Evolutionary conservation across 2,113 vertebrate genomes (phyloP).

Genomic region (Leptodactylus fuscus): DNA sequence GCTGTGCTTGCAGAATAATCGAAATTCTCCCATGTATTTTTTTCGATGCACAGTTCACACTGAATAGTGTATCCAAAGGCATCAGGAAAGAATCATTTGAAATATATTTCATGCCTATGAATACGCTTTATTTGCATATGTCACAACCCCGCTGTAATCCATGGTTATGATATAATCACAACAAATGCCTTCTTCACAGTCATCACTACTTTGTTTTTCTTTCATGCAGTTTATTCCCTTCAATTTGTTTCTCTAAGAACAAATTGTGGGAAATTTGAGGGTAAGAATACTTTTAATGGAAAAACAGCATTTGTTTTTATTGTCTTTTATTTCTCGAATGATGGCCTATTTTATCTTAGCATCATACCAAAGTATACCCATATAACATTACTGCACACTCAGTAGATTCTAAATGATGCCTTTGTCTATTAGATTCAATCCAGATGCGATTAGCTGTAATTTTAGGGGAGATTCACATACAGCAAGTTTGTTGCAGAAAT

Average conservation of each 20-base stretch:
- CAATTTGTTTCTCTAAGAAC: slow-evolving; percentile 32
- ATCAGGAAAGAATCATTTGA: slow-evolving; percentile 54
- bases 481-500: no score
- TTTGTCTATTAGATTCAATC: background rate
- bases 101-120: slow-evolving; percentile 54
- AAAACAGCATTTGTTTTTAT: slow-evolving; percentile 21
- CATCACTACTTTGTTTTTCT: slow-evolving; percentile 31
- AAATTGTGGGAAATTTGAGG: slow-evolving; percentile 3
- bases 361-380: background rate
- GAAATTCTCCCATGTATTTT: slow-evolving; percentile 70
- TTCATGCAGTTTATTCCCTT: slow-evolving; percentile 20
- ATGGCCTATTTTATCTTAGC: background rate
- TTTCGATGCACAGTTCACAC: slow-evolving; percentile 69
- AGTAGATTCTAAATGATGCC: background rate
- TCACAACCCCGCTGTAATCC: slow-evolving; percentile 27
- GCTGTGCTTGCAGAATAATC: slow-evolving; percentile 73
- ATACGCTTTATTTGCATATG: background rate
- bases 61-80: slow-evolving; percentile 66
- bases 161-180: slow-evolving; percentile 40
- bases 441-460: background rate
- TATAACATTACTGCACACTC: background rate
- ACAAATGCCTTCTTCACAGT: slow-evolving; percentile 23
- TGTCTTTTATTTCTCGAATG: background rate
- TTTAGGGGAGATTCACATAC: background rate
- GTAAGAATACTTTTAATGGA: background rate